Evolutionary conservation across 2,888 invertebrate genomes (phyloP).

Genomic region (Dicyrtoma fusca): DNA sequence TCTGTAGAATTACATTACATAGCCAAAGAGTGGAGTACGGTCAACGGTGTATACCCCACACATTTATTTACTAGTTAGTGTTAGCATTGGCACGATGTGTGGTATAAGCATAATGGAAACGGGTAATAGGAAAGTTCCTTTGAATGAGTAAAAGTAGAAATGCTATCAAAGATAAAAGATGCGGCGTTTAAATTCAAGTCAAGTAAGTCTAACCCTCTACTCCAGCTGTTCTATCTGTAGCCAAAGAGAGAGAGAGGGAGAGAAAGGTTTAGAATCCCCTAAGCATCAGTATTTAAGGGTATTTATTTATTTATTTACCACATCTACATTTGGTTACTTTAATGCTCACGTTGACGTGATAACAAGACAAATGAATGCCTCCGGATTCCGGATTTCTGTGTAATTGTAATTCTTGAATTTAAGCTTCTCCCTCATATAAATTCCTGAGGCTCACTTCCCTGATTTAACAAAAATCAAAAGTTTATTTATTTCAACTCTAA

Average conservation of each 20-base stretch:
- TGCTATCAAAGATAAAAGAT: too few relatives aligned
- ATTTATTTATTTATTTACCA: slow-evolving; percentile 27
- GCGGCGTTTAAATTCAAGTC: not conserved
- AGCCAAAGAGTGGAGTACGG: too few relatives aligned
- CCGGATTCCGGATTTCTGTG: slow-evolving; percentile 22
- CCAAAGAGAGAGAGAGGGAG: not conserved
- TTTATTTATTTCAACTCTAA: slow-evolving; percentile 11
- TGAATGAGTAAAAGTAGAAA: too few relatives aligned
- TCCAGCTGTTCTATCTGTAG: not conserved
- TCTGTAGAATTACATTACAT: not conserved
- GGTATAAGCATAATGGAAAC: too few relatives aligned
- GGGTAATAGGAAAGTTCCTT: too few relatives aligned
- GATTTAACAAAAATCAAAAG: slow-evolving; percentile 20
- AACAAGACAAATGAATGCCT: slow-evolving; percentile 36
- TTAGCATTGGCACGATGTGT: too few relatives aligned
- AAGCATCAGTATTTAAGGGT: slow-evolving; percentile 15
- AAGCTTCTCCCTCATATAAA: not conserved
- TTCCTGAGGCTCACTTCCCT: slow-evolving; percentile 9
- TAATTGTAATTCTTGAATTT: slow-evolving; percentile 19
- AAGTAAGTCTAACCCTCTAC: not conserved
- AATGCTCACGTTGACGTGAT: slow-evolving; percentile 35
- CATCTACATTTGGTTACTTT: slow-evolving; percentile 4
- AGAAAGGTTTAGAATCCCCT: slow-evolving; percentile 6
- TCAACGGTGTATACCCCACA: too few relatives aligned
- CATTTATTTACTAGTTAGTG: too few relatives aligned